A percentile compares a stretch with the other conserved stretches of the same genome.
Evolutionary conservation across 2,797 vertebrate genomes (phyloP).

Genomic region (Hipposideros larvatus): DNA sequence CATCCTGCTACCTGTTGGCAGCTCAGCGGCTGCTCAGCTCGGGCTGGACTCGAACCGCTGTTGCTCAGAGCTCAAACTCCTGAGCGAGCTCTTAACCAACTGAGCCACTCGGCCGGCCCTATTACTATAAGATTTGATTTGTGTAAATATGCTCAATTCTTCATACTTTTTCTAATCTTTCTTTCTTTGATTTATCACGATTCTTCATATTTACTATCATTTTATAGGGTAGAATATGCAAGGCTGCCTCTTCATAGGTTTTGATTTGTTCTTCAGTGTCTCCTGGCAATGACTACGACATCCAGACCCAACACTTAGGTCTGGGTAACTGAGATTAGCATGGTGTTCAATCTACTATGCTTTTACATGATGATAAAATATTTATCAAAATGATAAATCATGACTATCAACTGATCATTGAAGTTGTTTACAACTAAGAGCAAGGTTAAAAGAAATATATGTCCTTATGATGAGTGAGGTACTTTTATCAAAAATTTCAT

Average conservation of each 20-base stretch:
- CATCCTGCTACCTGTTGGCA: too few species aligned
- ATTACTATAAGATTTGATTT: background rate
- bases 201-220: background rate
- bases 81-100: too few species aligned
- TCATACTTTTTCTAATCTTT: background rate
- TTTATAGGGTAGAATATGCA: background rate
- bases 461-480: background rate
- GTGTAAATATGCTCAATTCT: background rate
- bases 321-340: background rate
- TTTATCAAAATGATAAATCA: background rate
- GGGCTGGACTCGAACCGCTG: too few species aligned
- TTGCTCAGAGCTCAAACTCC: too few species aligned
- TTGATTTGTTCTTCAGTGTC: slow-evolving; percentile 23
- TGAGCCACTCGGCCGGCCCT: too few species aligned
- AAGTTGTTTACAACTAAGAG: background rate
- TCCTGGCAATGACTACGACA: background rate
- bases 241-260: background rate
- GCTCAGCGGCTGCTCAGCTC: too few species aligned
- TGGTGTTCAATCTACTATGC: background rate
- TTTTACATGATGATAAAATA: slow-evolving; percentile 1
- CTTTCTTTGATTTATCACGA: slow-evolving; percentile 32
- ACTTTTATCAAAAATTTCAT: background rate
- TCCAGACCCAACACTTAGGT: background rate
- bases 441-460: background rate
- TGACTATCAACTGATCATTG: background rate